Evolutionary conservation across 2,888 invertebrate species (phyloP), one percentile per base, ranked within the genome.

Genomic region (Portevinia maculata): DNA sequence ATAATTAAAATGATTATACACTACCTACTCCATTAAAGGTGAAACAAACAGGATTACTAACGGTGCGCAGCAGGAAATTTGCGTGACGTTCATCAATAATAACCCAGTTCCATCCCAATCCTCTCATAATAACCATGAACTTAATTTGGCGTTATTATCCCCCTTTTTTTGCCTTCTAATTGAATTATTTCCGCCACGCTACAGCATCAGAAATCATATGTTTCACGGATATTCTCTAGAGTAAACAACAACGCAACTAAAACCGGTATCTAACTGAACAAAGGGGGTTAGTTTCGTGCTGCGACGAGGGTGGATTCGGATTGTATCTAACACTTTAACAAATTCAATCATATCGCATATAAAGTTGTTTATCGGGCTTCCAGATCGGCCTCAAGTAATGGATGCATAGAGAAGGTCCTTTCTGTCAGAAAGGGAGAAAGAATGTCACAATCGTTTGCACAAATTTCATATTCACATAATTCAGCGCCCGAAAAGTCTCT

Each of bases 311-410:
- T 81, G n/a, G 41, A 59, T 50, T 53, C 15, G n/a, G 41, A 67
- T 15, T 30, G 50, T 55, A 69, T 59, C 48, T 62, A 57, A 69
- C 73, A 69, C 73, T 84, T 74, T 69, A 83, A 84, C 59, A 85
- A 84, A 85, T 84, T 85, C 84, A 84, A 85, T 84, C 78, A 85
- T 84, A 74, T 85, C 81, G 59, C 50, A 57, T 55, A 65, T 60
- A 65, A 48, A 65, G 81, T 76, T 81, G 65, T 76, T 84, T 79
- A 84, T 85, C 75, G 53, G 55, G 41, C 30, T 34, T 71, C 30
- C 15, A 46, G 78, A 70, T 75, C 74, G 60, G 53, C 76, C 65
- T 75, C 74, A 70, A 24, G 60, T 74, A 74, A 74, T 79, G 32
- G 39, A 73, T 67, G 70, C 65, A 52, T 19, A 46, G 34, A 24